A percentile compares a stretch with the other conserved stretches of the same genome.
Evolutionary conservation across 2,888 invertebrate genomes (phyloP).

Genomic region (Callosobruchus maculatus): DNA sequence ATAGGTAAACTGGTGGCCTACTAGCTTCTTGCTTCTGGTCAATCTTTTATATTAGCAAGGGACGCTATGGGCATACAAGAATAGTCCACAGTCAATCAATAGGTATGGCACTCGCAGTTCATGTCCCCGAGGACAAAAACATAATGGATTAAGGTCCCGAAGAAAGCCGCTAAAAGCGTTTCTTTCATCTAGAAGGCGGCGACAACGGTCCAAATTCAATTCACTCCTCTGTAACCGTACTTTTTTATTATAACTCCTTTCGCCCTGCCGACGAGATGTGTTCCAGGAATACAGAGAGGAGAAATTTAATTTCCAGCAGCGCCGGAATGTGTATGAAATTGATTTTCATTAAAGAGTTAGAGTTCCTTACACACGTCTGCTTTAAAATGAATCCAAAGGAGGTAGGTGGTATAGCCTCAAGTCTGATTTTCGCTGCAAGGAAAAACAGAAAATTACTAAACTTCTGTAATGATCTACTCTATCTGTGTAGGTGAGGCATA

Average conservation of each 20-base stretch:
- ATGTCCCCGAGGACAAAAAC: conserved; percentile 29
- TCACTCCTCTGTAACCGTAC: conserved; percentile 26
- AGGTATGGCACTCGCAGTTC: neutral
- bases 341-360: neutral
- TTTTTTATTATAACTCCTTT: conserved; percentile 20
- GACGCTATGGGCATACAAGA: neutral
- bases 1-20: neutral
- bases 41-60: neutral
- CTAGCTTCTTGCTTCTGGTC: neutral
- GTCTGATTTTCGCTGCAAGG: neutral
- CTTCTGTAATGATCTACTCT: no score
- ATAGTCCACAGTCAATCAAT: neutral
- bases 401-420: neutral
- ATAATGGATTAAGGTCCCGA: conserved; percentile 36
- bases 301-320: neutral
- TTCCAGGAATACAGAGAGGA: conserved; percentile 11
- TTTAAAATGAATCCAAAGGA: neutral
- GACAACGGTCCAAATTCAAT: conserved; percentile 27
- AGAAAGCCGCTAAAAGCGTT: conserved; percentile 31
- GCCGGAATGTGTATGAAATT: neutral
- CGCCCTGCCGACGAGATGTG: conserved; percentile 4
- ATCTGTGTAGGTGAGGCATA: no score
- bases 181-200: conserved; percentile 23
- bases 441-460: neutral
- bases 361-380: neutral